Percentiles rank a stretch among this genome's conserved stretches.
Conservation (phyloP, 2,888 invertebrate genomes). For the Eumacrocentrus americanus region DNA sequence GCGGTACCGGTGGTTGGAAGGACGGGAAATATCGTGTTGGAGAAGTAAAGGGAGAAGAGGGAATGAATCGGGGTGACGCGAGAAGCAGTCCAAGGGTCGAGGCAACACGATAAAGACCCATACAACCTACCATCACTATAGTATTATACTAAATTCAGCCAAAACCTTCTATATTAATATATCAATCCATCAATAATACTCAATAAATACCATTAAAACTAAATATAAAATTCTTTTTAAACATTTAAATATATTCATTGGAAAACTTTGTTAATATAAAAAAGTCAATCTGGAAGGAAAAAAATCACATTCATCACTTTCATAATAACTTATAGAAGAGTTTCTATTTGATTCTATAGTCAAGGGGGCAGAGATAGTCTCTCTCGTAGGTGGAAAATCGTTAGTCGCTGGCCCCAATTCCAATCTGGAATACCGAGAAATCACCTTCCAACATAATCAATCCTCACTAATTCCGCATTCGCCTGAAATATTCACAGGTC, state of each 20-base stretch:
- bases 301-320: too few relatives aligned
- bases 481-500: too few relatives aligned
- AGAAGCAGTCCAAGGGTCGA: slow-evolving; percentile 4
- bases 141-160: too few relatives aligned
- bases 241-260: slow-evolving; percentile 14
- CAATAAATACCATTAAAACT: too few relatives aligned
- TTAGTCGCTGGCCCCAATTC: slow-evolving; percentile 23
- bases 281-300: too few relatives aligned
- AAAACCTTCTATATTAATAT: too few relatives aligned
- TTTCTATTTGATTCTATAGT: too few relatives aligned
- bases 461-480: slow-evolving; percentile 8
- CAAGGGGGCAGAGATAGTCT: too few relatives aligned
- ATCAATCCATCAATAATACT: too few relatives aligned
- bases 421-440: slow-evolving; percentile 10
- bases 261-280: slow-evolving; percentile 15
- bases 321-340: too few relatives aligned
- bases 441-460: slow-evolving; percentile 18
- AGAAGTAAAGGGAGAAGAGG: slow-evolving; percentile 20
- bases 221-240: too few relatives aligned
- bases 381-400: slow-evolving; percentile 24
- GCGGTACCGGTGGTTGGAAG: slow-evolving; percentile 33
- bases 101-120: too few relatives aligned
- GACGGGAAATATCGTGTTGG: slow-evolving; percentile 37
- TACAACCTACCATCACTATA: not conserved
- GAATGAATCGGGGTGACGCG: slow-evolving; percentile 7